Conservation (phyloP, 2,888 invertebrate species). For the Didymodactylos carnosus region DNA sequence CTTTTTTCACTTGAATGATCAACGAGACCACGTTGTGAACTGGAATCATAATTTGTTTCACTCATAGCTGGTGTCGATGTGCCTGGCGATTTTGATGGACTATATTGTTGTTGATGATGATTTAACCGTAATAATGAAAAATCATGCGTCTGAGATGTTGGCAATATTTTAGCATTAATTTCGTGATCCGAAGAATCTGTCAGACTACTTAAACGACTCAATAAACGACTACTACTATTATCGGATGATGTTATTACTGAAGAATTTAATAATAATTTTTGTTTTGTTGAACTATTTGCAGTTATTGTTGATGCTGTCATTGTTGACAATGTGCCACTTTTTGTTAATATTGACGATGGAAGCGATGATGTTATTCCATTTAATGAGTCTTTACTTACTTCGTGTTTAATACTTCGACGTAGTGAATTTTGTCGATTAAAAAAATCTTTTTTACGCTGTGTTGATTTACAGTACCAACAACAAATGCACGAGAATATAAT, state of each 20-base stretch:
- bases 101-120: not conserved
- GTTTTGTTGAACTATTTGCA: not conserved
- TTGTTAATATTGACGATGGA: not conserved
- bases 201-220: not conserved
- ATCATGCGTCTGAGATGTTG: not conserved
- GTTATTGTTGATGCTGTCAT: too few relatives aligned
- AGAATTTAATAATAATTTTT: not conserved
- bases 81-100: too few relatives aligned
- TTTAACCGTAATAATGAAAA: not conserved
- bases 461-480: conserved; percentile 3
- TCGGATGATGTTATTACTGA: too few relatives aligned
- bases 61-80: not conserved
- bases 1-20: not conserved
- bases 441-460: conserved; percentile 6
- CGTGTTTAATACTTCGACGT: conserved; percentile 1
- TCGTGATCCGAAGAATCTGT: not conserved
- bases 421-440: conserved; percentile 9
- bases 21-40: not conserved
- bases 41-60: too few relatives aligned
- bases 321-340: not conserved
- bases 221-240: too few relatives aligned
- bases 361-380: not conserved
- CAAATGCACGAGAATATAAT: not conserved
- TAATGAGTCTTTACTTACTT: not conserved
- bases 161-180: not conserved